Base-by-base conservation (phyloP, 2,888 invertebrate species). In the Litoditis marina region DNA sequence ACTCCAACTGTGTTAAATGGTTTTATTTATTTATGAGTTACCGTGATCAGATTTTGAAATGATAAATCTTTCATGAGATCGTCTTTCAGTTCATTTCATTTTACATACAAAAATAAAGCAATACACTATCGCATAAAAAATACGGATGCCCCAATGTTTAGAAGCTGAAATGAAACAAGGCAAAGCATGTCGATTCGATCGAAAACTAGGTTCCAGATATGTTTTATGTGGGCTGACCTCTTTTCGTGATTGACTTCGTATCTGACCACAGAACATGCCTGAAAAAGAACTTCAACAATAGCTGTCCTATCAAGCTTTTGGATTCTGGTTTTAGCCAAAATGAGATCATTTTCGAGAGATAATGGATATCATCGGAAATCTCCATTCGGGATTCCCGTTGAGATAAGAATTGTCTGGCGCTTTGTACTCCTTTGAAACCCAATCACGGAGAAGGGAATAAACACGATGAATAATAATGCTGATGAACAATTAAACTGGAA, bases 91-190 rank as follows among this genome's bases (percentile, higher is more conserved):
- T n/a, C n/a, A n/a, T n/a, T n/a, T n/a, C n/a, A n/a, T n/a, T n/a
- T n/a, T n/a, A n/a, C n/a, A n/a, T n/a, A n/a, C n/a, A n/a, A n/a
- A n/a, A n/a, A n/a, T n/a, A n/a, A n/a, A n/a, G n/a, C n/a, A n/a
- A n/a, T n/a, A n/a, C n/a, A n/a, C n/a, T 44, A 64, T 44, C 64
- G 49, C 64, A 64, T 64, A 44, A 60, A 64, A 8, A 64, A n/a
- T 6, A 50, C 60, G 1, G 64, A 64, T n/a, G 44, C 64, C 19
- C 44, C 49, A 7, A 60, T 50, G 31, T 64, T 64, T n/a, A 53
- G 30, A 5, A 42, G 39, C 32, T 64, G 64, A 42, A 64, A 64
- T 16, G 54, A 8, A 6, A 59, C 32, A 28, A 64, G 60, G 13
- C 32, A 42, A 2, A 42, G 8, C 13, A 64, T 13, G 32, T 64